Conservation (phyloP, 2,113 vertebrate genomes). For the Aleadryas rufinucha region DNA sequence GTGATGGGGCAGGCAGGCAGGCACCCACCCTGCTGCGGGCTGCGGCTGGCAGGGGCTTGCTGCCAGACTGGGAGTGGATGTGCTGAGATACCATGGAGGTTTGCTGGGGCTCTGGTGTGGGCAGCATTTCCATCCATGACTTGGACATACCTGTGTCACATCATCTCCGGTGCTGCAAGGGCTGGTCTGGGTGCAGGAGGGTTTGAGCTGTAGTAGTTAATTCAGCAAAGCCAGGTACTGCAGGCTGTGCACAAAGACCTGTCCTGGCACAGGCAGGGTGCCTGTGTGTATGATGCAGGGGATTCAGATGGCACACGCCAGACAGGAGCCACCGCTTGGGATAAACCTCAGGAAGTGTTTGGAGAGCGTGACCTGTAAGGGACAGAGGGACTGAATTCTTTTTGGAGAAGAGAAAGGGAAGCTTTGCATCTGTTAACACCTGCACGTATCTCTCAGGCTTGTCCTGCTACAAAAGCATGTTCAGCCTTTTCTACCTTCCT, state of each 20-base stretch:
- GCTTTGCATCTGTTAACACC: background rate
- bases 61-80: background rate
- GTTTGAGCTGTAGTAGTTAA: background rate
- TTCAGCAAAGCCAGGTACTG: background rate
- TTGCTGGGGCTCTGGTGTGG: background rate
- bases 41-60: background rate
- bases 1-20: background rate
- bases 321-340: background rate
- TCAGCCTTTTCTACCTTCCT: background rate
- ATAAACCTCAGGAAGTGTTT: background rate
- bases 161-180: fast-evolving
- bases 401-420: background rate
- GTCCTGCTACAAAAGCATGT: background rate
- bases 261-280: background rate
- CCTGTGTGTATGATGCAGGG: background rate
- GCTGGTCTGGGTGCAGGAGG: background rate
- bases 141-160: background rate
- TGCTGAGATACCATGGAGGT: fast-evolving
- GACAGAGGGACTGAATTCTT: background rate
- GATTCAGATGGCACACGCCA: fast-evolving
- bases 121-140: background rate
- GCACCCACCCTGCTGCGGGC: background rate
- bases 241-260: background rate
- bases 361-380: background rate
- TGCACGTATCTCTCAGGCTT: background rate